Base-by-base conservation (phyloP, 2,888 invertebrate species). In the Thereva nobilitata region DNA sequence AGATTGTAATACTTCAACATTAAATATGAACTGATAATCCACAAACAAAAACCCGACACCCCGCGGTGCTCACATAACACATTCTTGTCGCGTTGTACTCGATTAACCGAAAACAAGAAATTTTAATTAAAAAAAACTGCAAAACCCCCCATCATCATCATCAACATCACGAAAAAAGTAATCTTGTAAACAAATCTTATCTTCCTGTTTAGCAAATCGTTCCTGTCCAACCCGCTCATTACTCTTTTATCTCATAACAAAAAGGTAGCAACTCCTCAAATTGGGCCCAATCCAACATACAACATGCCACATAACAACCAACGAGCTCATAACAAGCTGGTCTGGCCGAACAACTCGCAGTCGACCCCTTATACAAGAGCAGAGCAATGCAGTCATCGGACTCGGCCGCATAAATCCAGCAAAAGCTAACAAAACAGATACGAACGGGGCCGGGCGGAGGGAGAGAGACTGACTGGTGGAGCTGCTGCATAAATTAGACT, bases 121-220 rank as follows among this genome's bases (percentile, higher is more conserved):
- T 23, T 23, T 23, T 23, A 23, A 23, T 23, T 23, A 23, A 23
- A 23, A 1, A 23, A 23, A 23, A 23, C 1, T 2, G 23, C 23
- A 23, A 23, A 23, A 23, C 23, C 23, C 23, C 23, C 23, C 23
- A 23, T 23, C 23, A 23, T 23, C 23, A 23, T 23, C 2, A 23
- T 23, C 23, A 23, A 2, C 23, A 23, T 23, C 23, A 23, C 2
- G 23, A 47, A 47, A 59, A 59, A 47, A 47, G 59, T 47, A 59
- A 59, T 47, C 49, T 37, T 59, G 59, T 59, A 49, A 59, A 59
- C 59, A 59, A 10, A 59, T 59, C 59, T 59, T 59, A 59, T 47
- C 35, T 59, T 59, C 38, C 59, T 23, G 59, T 59, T 59, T 59
- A 59, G 47, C 59, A 59, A 47, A 41, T 41, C 59, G 38, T 49